phyloP scores from a whole-genome alignment of 2,888 invertebrate species.

The Drosophila basisetae region DNA sequence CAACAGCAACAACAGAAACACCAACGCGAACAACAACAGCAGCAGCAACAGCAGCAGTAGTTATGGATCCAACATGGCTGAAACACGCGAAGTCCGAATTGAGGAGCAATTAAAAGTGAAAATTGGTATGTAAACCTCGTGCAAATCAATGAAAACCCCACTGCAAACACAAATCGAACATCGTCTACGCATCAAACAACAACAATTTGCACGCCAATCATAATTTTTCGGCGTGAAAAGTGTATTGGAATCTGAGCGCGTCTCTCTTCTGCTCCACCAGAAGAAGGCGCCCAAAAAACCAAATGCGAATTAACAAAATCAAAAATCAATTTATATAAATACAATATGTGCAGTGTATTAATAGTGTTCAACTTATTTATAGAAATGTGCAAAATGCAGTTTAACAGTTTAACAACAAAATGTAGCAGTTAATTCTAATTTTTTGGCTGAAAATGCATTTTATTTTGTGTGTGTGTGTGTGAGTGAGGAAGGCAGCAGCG shows the following conservation, averaged over 20 bases:
- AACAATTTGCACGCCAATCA: constrained; percentile 33
- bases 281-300: constrained; percentile 39
- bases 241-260: constrained; percentile 78
- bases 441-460: constrained; percentile 69
- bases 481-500: constrained; percentile 57
- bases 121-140: constrained; percentile 91
- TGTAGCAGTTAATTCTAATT: constrained; percentile 46
- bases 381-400: constrained; percentile 17
- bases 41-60: constrained; percentile 83
- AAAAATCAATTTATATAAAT: constrained; percentile 16
- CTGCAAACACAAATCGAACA: constrained; percentile 32
- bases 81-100: constrained; percentile 95
- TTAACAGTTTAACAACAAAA: constrained; percentile 34
- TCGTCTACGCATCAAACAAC: constrained; percentile 11
- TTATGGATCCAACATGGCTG: constrained; percentile 96
- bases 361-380: constrained; percentile 14
- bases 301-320: constrained; percentile 30
- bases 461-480: constrained; percentile 36
- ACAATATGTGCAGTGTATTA: constrained; percentile 1
- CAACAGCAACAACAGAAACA: constrained; percentile 76
- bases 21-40: constrained; percentile 68
- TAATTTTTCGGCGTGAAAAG: constrained; percentile 54
- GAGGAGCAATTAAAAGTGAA: constrained; percentile 97
- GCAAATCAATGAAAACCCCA: constrained; percentile 57
- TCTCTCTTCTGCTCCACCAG: constrained; percentile 35